Conservation (phyloP, 2,113 vertebrate species). For the Apaloderma vittatum region DNA sequence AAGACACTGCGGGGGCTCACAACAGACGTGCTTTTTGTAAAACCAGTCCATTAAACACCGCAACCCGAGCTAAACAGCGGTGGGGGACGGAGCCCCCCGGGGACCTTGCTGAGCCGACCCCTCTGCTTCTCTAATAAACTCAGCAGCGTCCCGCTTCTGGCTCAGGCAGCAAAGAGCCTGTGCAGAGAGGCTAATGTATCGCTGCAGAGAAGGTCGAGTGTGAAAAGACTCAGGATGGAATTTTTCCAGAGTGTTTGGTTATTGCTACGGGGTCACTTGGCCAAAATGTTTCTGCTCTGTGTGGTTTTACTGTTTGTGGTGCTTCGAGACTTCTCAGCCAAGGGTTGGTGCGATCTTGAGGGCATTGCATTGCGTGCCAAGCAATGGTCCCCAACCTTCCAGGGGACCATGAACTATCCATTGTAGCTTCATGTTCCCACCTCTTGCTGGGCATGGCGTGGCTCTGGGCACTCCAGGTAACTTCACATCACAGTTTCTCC, state of each 20-base stretch:
- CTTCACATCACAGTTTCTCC: not conserved
- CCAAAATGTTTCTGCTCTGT: accelerated
- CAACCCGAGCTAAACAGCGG: not conserved
- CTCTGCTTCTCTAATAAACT: slow-evolving; percentile 10
- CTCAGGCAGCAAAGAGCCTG: not conserved
- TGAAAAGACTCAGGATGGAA: not conserved
- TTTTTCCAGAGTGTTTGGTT: not conserved
- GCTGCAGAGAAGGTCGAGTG: slow-evolving; percentile 2
- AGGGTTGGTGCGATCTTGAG: not conserved
- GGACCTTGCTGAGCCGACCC: not conserved
- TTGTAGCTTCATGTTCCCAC: accelerated
- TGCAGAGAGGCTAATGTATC: not conserved
- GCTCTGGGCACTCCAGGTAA: not conserved
- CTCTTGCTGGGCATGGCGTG: accelerated
- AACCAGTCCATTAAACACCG: slow-evolving; percentile 54
- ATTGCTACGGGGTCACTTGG: not conserved
- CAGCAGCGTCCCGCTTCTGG: not conserved
- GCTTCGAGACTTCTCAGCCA: not conserved
- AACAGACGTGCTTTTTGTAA: not conserved
- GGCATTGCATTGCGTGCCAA: accelerated
- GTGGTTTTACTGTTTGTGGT: not conserved
- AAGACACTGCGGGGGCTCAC: not conserved
- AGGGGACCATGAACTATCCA: accelerated
- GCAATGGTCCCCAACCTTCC: accelerated
- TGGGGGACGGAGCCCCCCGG: not conserved